Evolutionary conservation across 1,140 invertebrate genomes (phyloP), one percentile per base, ranked within the genome.

Genomic region (Sinella curviseta): DNA sequence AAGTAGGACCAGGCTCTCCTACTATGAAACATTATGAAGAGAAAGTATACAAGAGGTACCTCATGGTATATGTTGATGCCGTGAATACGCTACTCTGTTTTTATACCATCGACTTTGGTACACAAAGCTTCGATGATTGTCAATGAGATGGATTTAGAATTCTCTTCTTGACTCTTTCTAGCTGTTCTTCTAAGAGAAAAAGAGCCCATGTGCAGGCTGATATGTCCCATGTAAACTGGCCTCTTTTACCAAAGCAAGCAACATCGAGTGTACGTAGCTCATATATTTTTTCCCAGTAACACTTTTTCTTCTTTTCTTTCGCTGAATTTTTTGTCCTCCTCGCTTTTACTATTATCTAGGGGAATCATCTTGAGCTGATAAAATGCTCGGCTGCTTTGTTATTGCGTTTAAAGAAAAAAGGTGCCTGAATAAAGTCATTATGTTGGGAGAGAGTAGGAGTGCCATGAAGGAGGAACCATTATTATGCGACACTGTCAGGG

Each of bases 101-200:
- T 48, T 48, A 20, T 20, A 48, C 39, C 20, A 48, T 48, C 39
- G 39, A 48, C 39, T 48, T 8, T 48, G 20, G 20, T 48, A 48
- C 26, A 65, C 26, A 26, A 65, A 65, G 57, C 57, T 65, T 65
- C 20, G 39, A 65, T 65, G 26, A 26, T n/a, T 65, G 57, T 65
- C 57, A 65, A 65, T 65, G 24, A 65, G 57, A 65, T 65, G 57
- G 57, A 65, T 65, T 65, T 65, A 65, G 4, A 65, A 65, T 65
- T 65, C 24, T 65, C 57, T 8, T 65, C 24, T 16, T 65, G 57
- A 65, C 57, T 65, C 57, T 14, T 16, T n/a, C 57, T 48, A 65
- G 16, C 26, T 65, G 4, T 65, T 12, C 39, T 48, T 8, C 8
- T 12, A 48, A 48, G 39, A 20, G 20, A n/a, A n/a, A n/a, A n/a